Conservation (phyloP, 2,797 vertebrate genomes). For the Anas acuta region DNA sequence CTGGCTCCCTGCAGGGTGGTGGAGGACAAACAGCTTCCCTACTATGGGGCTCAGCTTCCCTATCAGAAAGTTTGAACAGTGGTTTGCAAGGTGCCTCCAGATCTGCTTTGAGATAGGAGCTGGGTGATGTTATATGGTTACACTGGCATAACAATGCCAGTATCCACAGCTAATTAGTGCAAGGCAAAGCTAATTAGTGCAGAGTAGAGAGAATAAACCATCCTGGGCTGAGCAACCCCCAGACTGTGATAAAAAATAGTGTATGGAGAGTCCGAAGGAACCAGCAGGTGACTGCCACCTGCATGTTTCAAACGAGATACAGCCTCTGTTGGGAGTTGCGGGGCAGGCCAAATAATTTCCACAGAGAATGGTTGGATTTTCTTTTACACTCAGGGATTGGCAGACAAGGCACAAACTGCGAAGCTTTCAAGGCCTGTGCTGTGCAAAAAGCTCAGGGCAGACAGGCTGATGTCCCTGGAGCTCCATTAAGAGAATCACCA, state of each 20-base stretch:
- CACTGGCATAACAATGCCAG: not conserved
- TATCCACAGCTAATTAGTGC: not conserved
- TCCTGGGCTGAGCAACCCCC: not conserved
- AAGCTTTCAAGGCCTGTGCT: not conserved
- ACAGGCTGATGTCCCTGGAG: rapidly evolving
- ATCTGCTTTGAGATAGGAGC: not conserved
- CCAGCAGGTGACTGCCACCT: not conserved
- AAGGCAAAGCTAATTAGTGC: not conserved
- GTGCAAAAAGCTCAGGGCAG: not conserved
- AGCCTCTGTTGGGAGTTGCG: not conserved
- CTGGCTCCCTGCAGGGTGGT: not conserved
- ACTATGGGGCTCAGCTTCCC: not conserved
- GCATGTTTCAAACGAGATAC: not conserved
- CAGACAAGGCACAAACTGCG: not conserved
- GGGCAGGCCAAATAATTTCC: rapidly evolving
- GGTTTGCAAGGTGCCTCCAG: not conserved
- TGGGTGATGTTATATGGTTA: not conserved
- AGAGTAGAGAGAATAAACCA: not conserved
- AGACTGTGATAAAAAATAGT: not conserved
- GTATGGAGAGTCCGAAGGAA: not conserved
- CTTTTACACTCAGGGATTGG: not conserved
- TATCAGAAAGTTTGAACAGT: rapidly evolving
- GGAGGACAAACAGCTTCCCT: not conserved
- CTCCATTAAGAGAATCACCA: not conserved
- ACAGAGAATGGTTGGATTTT: not conserved